Conservation (phyloP, 2,113 vertebrate species). For the Vidua macroura region DNA sequence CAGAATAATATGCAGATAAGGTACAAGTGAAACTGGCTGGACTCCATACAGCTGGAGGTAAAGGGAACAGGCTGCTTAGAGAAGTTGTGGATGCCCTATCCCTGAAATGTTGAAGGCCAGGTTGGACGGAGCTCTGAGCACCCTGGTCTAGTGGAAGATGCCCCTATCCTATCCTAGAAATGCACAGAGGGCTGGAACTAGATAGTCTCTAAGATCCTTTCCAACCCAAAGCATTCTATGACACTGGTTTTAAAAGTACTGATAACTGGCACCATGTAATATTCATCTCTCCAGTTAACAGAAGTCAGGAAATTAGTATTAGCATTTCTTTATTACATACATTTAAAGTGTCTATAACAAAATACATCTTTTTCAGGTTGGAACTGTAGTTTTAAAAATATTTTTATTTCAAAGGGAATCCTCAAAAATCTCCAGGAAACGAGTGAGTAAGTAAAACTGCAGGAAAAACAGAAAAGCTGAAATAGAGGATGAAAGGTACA, state of each 20-base stretch:
- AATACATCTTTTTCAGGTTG: background rate
- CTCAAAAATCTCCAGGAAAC: background rate
- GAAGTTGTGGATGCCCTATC: background rate
- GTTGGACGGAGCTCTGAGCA: background rate
- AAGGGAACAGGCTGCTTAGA: background rate
- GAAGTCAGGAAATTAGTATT: background rate
- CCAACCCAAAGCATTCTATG: background rate
- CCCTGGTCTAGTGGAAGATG: background rate
- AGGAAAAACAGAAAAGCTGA: background rate
- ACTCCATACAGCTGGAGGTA: background rate
- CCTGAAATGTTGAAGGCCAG: background rate
- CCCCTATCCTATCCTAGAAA: background rate
- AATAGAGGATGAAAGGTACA: background rate
- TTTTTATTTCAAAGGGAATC: background rate
- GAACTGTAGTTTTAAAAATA: background rate
- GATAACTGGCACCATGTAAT: background rate
- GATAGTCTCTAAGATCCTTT: background rate
- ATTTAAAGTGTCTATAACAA: background rate
- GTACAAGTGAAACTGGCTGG: background rate
- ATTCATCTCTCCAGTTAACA: background rate
- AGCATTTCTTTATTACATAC: background rate
- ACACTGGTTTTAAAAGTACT: background rate
- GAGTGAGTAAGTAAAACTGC: background rate
- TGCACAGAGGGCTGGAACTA: background rate
- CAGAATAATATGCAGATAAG: background rate